phyloP scores from a whole-genome alignment of 92 coral and sea anemone genomes.

The Phenganax subtilis region DNA sequence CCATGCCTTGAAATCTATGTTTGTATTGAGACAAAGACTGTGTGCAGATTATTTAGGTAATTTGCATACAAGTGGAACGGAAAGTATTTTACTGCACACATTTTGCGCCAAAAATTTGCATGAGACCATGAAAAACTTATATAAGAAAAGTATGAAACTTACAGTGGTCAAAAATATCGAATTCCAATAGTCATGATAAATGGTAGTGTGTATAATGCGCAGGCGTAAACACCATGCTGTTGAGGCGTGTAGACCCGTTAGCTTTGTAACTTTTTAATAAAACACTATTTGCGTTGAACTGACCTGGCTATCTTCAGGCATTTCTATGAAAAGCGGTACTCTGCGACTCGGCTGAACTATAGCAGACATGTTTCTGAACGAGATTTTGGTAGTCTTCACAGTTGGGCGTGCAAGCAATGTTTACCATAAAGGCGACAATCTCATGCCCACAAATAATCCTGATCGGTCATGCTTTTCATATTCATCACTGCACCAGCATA shows the following conservation, averaged over 20 bases:
- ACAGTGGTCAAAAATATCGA: too few relatives aligned
- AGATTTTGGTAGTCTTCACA: not conserved
- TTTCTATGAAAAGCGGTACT: constrained; percentile 3
- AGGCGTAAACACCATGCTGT: too few relatives aligned
- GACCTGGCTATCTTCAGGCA: constrained; percentile 1
- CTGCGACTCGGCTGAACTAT: not conserved
- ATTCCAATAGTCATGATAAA: too few relatives aligned
- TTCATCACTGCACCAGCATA: constrained; percentile 11
- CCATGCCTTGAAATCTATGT: not conserved
- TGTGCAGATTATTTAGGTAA: not conserved
- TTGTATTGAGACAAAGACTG: not conserved
- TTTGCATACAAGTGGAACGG: constrained; percentile 16
- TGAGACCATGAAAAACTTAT: not conserved
- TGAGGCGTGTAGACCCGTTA: too few relatives aligned
- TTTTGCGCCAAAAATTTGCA: constrained; percentile 2
- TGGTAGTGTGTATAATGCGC: too few relatives aligned
- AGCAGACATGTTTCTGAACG: not conserved
- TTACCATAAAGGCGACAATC: not conserved
- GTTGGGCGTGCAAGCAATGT: constrained; percentile 3
- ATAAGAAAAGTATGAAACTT: not conserved
- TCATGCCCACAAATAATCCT: constrained; percentile 10
- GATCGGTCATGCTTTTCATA: constrained; percentile 17
- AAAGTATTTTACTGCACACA: not conserved
- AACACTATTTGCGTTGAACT: not conserved
- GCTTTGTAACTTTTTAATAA: too few relatives aligned